Base-by-base conservation (phyloP, 2,888 invertebrate species). In the Omphaloscelis lunosa region DNA sequence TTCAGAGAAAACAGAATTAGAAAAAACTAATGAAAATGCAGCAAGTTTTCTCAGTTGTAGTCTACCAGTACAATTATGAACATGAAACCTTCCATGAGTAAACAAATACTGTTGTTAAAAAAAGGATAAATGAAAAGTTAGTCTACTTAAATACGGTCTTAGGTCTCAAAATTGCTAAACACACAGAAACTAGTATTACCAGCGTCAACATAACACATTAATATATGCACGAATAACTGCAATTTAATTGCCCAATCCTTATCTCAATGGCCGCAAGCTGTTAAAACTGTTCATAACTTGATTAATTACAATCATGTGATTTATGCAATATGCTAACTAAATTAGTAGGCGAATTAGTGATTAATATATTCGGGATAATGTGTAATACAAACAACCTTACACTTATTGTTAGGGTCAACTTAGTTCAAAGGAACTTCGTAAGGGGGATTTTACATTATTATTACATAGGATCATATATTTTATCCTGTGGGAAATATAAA, bases 141-240 rank as follows among this genome's bases (percentile, higher is more conserved):
- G 17, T 17, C 11, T 48, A 63, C 45, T 8, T 45, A 48, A 4
- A 11, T 20, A 23, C 7, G 9, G 34, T 51, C 9, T 0, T 29
- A 79, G n/a, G 23, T 72, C 17, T 58, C 5, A 34, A 66, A 77
- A 39, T 59, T 29, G 39, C 71, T 41, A 58, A 58, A 71, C 39
- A 41, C 0, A 51, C 51, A 65, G 27, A 79, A 72, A 79, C 51
- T 51, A 53, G 58, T 53, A 45, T 27, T 23, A 58, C 51, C 58
- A 58, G 34, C 15, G 6, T 45, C 20, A 67, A 51, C 34, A 39
- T 58, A 45, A 70, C 68, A 59, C 59, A 67, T 79, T 53, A 75
- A 83, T 72, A 48, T 56, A 73, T 74, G 65, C 77, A 62, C 77
- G 23, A 71, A 65, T 81, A 81, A 77, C 77, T 72, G 61, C 62